Evolutionary conservation across 2,113 vertebrate species (phyloP).

Genomic region (Heptranchias perlo): DNA sequence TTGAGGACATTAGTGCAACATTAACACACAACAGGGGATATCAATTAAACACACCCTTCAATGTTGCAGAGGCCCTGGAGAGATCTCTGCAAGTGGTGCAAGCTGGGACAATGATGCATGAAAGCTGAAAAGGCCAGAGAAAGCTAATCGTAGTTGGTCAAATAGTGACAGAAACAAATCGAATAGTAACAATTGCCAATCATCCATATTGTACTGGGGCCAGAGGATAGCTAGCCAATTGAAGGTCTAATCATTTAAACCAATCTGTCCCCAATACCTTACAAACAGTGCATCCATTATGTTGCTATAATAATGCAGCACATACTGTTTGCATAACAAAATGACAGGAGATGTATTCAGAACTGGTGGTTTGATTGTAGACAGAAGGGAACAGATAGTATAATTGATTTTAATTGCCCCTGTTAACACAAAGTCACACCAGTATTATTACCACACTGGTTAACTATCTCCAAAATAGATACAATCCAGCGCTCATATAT

Average conservation of each 20-base stretch:
- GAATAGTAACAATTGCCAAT: not conserved
- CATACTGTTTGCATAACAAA: not conserved
- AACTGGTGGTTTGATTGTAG: not conserved
- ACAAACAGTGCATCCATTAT: not conserved
- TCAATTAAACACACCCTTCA: not conserved
- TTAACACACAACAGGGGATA: not conserved
- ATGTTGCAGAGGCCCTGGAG: not conserved
- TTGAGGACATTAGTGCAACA: not conserved
- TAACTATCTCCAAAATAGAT: not conserved
- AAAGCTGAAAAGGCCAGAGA: too few relatives aligned
- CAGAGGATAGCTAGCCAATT: not conserved
- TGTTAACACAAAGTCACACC: not conserved
- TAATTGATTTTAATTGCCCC: not conserved
- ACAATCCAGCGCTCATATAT: not conserved
- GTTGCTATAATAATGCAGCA: not conserved
- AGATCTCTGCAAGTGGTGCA: not conserved
- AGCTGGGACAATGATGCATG: not conserved
- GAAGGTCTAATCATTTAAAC: not conserved
- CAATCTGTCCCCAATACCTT: not conserved
- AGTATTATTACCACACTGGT: not conserved
- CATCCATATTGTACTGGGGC: not conserved
- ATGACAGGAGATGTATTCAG: not conserved
- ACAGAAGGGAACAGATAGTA: not conserved
- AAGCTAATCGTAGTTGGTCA: not conserved
- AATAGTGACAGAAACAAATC: not conserved